Base-by-base conservation (phyloP, 1,140 invertebrate genomes). In the Acyrthosiphon pisum region DNA sequence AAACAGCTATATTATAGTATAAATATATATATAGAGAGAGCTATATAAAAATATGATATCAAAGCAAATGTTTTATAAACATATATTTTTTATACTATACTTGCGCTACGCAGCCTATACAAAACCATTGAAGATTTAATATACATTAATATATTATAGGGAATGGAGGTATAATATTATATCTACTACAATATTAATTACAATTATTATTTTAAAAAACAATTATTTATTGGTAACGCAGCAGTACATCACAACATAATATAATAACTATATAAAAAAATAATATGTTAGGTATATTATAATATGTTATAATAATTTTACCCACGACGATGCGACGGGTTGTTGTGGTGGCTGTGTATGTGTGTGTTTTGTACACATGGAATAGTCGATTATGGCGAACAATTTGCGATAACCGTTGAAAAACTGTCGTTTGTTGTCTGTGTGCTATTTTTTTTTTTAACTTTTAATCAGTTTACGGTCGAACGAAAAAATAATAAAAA, bases 371-470 rank as follows among this genome's bases (percentile, higher is more conserved):
- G 2, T 26, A 53, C 9, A 89, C 37, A 89, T 22, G n/a, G 20
- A 35, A 35, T 48, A 50, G 86, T 35, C 46, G 86, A 88, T 50
- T 50, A 87, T 23, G n/a, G 46, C 35, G 50, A 22, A 56, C 50
- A 89, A 56, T 56, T 56, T 56, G 50, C 87, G 48, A 89, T 56
- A 89, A 89, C 48, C 9, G 87, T 89, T 53, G 87, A 56, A 89
- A 89, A 89, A 37, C 35, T 35, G 48, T 89, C 87, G 87, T 89
- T 89, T 89, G 87, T 89, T 89, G 87, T 89, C 48, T 89, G 50
- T 56, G 37, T 37, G 48, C 50, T 35, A 56, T 89, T 56, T 89
- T 35, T 89, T 35, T 86, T 86, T 53, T 89, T 0, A 53, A 89
- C 46, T 46, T 37, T 89, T 89, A 56, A 56, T 56, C 88, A 37